Evolutionary conservation across 2,113 vertebrate genomes (phyloP).

Genomic region (Bubalus kerabau): DNA sequence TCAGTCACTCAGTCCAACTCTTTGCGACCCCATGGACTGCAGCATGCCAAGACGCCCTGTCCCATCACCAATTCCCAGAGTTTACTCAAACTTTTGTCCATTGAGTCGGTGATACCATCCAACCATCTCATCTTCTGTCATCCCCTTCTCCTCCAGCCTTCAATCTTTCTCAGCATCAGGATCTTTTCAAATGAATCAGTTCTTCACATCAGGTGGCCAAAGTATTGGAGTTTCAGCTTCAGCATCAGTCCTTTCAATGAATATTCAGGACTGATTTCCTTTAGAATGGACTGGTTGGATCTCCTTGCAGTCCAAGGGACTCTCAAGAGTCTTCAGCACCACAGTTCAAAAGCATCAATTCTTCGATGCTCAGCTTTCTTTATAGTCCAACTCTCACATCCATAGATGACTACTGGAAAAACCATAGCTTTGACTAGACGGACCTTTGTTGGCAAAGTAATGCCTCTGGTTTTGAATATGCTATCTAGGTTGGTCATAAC

Average conservation of each 20-base stretch:
- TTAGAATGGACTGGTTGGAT: background rate
- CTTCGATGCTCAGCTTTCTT: background rate
- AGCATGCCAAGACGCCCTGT: accelerated
- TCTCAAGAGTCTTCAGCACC: background rate
- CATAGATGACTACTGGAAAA: background rate
- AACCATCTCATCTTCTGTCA: background rate
- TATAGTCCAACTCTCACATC: background rate
- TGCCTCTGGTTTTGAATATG: background rate
- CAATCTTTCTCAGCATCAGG: background rate
- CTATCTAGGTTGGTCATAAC: background rate
- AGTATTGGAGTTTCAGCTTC: background rate
- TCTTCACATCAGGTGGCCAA: background rate
- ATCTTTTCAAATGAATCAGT: background rate
- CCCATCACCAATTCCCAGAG: background rate
- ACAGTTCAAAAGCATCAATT: background rate
- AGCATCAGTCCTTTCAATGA: background rate
- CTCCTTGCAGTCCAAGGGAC: background rate
- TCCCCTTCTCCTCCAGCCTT: background rate
- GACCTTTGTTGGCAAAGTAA: background rate
- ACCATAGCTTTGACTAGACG: background rate
- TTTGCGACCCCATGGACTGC: background rate
- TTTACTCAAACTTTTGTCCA: background rate
- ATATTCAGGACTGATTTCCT: background rate
- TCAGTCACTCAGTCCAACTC: background rate
- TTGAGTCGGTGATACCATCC: background rate